Evolutionary conservation across 2,888 invertebrate genomes (phyloP), one percentile per base, ranked within the genome.

Genomic region (Rapana venosa): DNA sequence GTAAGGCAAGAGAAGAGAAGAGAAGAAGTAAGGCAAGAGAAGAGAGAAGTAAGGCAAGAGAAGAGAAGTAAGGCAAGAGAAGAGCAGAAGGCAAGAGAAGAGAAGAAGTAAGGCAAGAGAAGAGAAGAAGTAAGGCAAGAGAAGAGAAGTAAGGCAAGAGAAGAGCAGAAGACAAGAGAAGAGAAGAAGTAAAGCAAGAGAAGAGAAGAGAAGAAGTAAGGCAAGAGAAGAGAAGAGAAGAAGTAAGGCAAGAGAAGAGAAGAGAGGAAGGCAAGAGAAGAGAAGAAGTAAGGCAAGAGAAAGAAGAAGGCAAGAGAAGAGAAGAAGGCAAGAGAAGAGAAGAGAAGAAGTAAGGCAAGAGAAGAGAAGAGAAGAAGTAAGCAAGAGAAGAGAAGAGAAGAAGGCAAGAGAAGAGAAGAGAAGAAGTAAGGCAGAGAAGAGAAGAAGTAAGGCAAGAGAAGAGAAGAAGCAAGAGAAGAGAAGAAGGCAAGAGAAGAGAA

Each of bases 311-410:
- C 2, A 2, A 79, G 32, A 32, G 32, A 13, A 79, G 77, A 79
- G 32, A 13, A n/a, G n/a, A n/a, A n/a, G n/a, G n/a, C n/a, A n/a
- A n/a, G 66, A 26, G 26, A 66, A 66, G 20, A 66, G 17, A 66
- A 26, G 17, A 2, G 2, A 22, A 26, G 17, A 2, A 6, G 26
- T 90, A 96, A n/a, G n/a, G n/a, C n/a, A n/a, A n/a, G 66, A 26
- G 26, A 66, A 66, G 20, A 66, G 17, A 66, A 26, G 17, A 2
- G 2, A 22, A 26, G 17, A 2, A 6, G 26, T 90, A 96, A n/a
- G n/a, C n/a, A n/a, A n/a, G 66, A 26, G 26, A 66, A 66, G 20
- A 66, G 17, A 66, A 26, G 17, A 2, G 2, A 22, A 26, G 17
- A 2, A 6, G 26, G n/a, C n/a, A n/a, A n/a, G 66, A 26, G 26